These are phyloP conservation scores for Rhea americana DNA, from an alignment of 2,113 vertebrate species.

Conservation along the genomic window DNA sequence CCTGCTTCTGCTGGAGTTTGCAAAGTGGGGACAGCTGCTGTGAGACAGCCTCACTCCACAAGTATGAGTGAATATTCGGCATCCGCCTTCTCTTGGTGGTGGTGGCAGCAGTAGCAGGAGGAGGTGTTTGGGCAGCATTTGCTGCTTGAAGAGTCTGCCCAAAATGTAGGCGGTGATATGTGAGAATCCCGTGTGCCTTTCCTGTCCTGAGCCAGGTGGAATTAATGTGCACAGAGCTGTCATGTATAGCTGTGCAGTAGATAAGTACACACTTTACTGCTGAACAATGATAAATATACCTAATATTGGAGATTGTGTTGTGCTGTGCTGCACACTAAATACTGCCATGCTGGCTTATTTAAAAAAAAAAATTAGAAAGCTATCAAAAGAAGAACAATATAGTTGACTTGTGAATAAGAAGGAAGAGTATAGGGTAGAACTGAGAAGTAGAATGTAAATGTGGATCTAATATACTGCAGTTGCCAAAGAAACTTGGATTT, in stretches of 20 bases:
- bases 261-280: not conserved
- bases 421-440: not conserved
- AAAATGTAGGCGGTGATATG: not conserved
- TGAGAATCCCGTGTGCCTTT: not conserved
- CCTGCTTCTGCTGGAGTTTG: not conserved
- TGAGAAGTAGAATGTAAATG: not conserved
- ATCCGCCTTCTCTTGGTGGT: not conserved
- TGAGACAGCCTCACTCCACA: not conserved
- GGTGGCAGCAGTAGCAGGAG: not conserved
- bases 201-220: not conserved
- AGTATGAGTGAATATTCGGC: not conserved
- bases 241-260: rapidly evolving
- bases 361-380: not conserved
- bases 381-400: not conserved
- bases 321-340: not conserved
- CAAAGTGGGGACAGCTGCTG: not conserved
- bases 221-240: not conserved
- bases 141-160: not conserved
- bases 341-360: not conserved
- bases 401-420: not conserved
- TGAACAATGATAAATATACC: not conserved
- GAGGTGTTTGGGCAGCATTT: not conserved
- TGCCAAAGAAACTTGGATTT: not conserved
- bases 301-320: not conserved
- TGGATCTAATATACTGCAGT: rapidly evolving